Evolutionary conservation across 2,888 invertebrate species (phyloP).

Genomic region (Andrena hattorfiana): DNA sequence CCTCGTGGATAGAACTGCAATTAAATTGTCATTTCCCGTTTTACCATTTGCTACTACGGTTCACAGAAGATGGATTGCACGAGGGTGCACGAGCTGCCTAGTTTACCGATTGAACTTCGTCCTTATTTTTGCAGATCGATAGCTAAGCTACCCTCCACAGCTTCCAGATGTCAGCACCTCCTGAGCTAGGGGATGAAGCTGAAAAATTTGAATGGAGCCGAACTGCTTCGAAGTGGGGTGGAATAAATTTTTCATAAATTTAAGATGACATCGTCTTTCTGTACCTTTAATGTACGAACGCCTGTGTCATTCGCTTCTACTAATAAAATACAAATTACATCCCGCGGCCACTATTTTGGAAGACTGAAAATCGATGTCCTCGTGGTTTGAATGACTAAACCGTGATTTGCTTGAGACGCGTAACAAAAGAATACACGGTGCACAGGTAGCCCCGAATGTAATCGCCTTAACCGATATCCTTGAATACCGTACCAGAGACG

Average conservation of each 20-base stretch:
- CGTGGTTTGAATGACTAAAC: background rate
- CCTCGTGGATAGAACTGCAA: too few relatives aligned
- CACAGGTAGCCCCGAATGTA: conserved; percentile 65
- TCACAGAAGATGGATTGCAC: background rate
- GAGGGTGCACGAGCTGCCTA: background rate
- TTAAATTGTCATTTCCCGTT: too few relatives aligned
- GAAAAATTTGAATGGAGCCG: background rate
- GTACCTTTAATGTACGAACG: background rate
- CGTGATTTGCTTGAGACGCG: conserved; percentile 44
- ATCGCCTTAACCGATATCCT: conserved; percentile 71
- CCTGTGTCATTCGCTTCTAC: background rate
- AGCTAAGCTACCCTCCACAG: background rate
- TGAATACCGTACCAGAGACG: conserved; percentile 57
- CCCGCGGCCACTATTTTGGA: background rate
- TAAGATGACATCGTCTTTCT: too few relatives aligned
- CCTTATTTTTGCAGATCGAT: background rate
- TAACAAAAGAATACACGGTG: conserved; percentile 54
- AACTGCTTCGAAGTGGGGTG: background rate
- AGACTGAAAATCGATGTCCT: background rate
- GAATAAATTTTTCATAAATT: background rate
- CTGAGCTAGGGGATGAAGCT: too few relatives aligned
- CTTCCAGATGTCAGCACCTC: conserved; percentile 43
- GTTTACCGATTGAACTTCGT: conserved; percentile 37
- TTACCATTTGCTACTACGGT: conserved; percentile 27
- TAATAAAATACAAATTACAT: background rate